These are phyloP conservation scores for Steinernema feltiae DNA, from an alignment of 1,140 invertebrate genomes.

Conservation along the genomic window DNA sequence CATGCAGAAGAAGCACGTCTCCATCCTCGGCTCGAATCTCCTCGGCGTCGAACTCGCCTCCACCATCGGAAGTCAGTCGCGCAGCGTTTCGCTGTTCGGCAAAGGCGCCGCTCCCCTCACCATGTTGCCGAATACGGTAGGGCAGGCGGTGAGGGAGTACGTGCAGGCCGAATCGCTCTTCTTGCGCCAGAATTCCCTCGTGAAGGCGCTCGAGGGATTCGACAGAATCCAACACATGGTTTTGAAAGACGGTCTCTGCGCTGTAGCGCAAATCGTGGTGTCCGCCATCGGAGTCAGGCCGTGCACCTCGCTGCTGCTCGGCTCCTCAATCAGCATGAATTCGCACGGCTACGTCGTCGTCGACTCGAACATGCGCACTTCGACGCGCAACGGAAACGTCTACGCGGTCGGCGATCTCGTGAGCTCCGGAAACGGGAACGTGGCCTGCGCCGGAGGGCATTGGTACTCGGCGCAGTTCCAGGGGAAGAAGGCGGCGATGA, in stretches of 20 bases:
- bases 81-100: conserved; percentile 12
- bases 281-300: conserved; percentile 17
- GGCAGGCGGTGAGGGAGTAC: conserved; percentile 7
- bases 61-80: neutral
- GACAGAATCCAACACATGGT: conserved; percentile 20
- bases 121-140: neutral
- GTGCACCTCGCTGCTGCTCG: conserved; percentile 15
- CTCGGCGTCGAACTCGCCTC: neutral
- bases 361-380: conserved; percentile 15
- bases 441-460: neutral
- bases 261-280: conserved; percentile 16
- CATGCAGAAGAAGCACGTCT: conserved; percentile 16
- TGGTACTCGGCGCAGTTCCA: conserved; percentile 10
- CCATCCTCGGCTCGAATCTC: conserved; percentile 15
- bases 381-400: neutral
- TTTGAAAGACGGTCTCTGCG: conserved; percentile 19
- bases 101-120: conserved; percentile 17
- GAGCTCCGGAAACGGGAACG: neutral
- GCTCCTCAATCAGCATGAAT: conserved; percentile 8
- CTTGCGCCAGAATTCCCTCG: neutral
- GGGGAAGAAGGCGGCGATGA: neutral
- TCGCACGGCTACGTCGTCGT: conserved; percentile 14
- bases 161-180: neutral
- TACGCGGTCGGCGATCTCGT: conserved; percentile 4
- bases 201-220: conserved; percentile 19